Base-by-base conservation (phyloP, 2,888 invertebrate species). In the Dorcus parallelipipedus region DNA sequence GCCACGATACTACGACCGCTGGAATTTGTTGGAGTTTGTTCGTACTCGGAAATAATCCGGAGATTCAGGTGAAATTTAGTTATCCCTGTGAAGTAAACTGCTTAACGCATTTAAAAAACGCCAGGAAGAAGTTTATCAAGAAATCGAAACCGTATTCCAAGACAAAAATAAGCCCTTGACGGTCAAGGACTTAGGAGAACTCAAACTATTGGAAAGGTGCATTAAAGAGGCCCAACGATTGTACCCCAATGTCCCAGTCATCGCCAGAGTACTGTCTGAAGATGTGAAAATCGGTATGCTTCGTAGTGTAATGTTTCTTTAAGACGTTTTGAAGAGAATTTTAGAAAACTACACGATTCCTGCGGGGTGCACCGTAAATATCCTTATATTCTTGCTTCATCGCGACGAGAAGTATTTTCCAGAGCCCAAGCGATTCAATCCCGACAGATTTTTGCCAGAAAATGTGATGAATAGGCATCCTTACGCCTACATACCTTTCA, bases 361-460 rank as follows among this genome's bases (percentile, higher is more conserved):
- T 9, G 65, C 61, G 10, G 73, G 70, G 9, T 64, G 62, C 26
- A 56, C 65, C 9, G 56, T 72, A 9, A 77, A 63, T 17, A 56
- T 74, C 14, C 69, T 69, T 38, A 68, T 73, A 9, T 71, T 65
- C 59, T 63, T 67, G 26, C 59, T 73, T 14, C 81, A 82, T 61
- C 67, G 75, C 33, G 74, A 80, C 63, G 66, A 69, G 9, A 56
- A 63, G 59, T 62, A 69, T 45, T 73, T 69, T 54, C 71, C 72
- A 1, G 64, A 72, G n/a, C 73, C 73, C 20, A 66, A 73, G 38
- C 61, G 62, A 23, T 73, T 72, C 58, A 65, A 73, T 59, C 73
- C 73, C 2, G 73, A 73, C 56, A 65, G 69, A 39, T 73, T 73
- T 62, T 54, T 73, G 9, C 72, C 72, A 5, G 72, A 73, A 60